phyloP scores from a whole-genome alignment of 1,140 invertebrate genomes.

The Drosophila tristis region DNA sequence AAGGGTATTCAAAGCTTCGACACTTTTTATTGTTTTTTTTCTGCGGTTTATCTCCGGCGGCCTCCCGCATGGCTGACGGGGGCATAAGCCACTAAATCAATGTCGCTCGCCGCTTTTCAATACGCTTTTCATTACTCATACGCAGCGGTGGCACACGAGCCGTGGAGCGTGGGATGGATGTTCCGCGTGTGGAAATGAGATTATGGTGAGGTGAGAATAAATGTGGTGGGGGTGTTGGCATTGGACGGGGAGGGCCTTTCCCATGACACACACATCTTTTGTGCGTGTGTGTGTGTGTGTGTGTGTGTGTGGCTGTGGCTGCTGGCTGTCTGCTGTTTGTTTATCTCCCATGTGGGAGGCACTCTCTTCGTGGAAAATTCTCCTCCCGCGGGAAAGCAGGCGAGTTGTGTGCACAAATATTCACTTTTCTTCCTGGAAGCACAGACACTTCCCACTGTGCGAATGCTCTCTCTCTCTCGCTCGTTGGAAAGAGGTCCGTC shows the following conservation, averaged over 20 bases:
- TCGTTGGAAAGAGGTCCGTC: slow-evolving; percentile 11
- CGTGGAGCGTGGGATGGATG: slow-evolving; percentile 47
- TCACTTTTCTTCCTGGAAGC: slow-evolving; percentile 35
- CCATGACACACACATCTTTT: slow-evolving; percentile 56
- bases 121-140: slow-evolving; percentile 71
- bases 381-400: slow-evolving; percentile 18
- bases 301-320: background rate
- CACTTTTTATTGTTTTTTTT: background rate
- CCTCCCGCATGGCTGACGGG: slow-evolving; percentile 36
- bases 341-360: slow-evolving; percentile 27
- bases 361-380: slow-evolving; percentile 42
- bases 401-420: slow-evolving; percentile 7
- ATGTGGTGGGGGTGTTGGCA: background rate
- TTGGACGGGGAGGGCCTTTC: slow-evolving; percentile 27
- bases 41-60: slow-evolving; percentile 19
- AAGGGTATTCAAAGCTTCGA: no score
- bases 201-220: background rate
- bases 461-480: background rate
- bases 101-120: slow-evolving; percentile 70
- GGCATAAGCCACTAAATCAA: slow-evolving; percentile 72
- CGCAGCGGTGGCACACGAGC: slow-evolving; percentile 51
- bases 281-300: background rate
- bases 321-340: slow-evolving; percentile 13
- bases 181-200: slow-evolving; percentile 12
- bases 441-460: slow-evolving; percentile 11